Conservation (phyloP, 2,888 invertebrate genomes). For the Saturnia pavonia region DNA sequence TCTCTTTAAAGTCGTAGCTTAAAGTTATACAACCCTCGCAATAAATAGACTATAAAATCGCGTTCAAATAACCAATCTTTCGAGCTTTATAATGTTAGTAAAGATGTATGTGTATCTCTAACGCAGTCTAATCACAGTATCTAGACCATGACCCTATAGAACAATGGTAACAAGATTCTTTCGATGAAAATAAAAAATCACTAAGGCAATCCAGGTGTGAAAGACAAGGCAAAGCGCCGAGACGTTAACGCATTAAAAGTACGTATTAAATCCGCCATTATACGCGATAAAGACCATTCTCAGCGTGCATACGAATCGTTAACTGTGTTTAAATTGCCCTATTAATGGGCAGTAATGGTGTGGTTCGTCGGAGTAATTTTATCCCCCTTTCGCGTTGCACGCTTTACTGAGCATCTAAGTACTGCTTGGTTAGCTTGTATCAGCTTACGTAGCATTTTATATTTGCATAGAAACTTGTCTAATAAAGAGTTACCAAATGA, state of each 20-base stretch:
- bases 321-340: conserved; percentile 57
- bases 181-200: neutral
- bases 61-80: too few relatives aligned
- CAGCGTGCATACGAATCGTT: conserved; percentile 53
- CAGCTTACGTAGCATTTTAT: neutral
- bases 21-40: too few relatives aligned
- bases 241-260: conserved; percentile 37
- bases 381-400: conserved; percentile 35
- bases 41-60: too few relatives aligned
- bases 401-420: conserved; percentile 26
- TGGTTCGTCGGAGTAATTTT: conserved; percentile 40
- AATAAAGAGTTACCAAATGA: neutral
- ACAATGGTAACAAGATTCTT: neutral
- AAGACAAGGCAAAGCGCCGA: conserved; percentile 18
- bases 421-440: conserved; percentile 8
- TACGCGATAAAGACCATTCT: conserved; percentile 55
- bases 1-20: too few relatives aligned
- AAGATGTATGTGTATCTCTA: too few relatives aligned
- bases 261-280: conserved; percentile 49
- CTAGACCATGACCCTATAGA: neutral
- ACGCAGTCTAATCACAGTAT: too few relatives aligned
- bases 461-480: neutral
- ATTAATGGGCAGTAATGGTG: conserved; percentile 56
- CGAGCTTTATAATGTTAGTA: too few relatives aligned
- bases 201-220: neutral